Evolutionary conservation across 1,140 invertebrate species (phyloP), one percentile per base, ranked within the genome.

Genomic region (Drosophila malerkotliana): DNA sequence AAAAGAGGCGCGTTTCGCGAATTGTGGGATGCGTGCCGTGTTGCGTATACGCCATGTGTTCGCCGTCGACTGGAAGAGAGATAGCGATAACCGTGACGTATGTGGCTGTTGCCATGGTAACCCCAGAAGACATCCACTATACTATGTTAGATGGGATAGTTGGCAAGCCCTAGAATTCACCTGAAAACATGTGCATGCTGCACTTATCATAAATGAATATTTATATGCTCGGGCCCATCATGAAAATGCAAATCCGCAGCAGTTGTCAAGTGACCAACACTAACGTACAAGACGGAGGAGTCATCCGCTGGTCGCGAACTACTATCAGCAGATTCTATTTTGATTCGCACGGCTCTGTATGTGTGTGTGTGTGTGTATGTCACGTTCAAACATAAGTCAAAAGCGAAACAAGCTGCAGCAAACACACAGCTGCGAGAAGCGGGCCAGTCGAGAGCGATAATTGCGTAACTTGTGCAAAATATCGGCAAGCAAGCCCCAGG

Each of bases 381-480:
- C 14, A 64, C 60, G 60, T 67, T 68, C 66, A 69, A 69, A 69
- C 66, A 69, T 56, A 47, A 47, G 21, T 7, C 9, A 21, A 69
- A 67, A 69, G 56, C 63, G 32, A 49, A 69, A 41, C 66, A 69
- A 32, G 52, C 66, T 48, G 58, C 52, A 74, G 58, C 28, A 51
- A 21, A 21, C 21, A 21, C 21, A 34, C 60, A 72, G 45, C 62
- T 7, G 15, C 24, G 21, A 52, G 37, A 15, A 30, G 47, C 28
- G 45, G 48, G 52, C 26, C 69, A 61, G 44, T 26, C 28, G 55
- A 77, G 60, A 72, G 82, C 75, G 75, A 68, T 72, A 83, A 76
- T 87, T 87, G 83, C 82, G 82, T 87, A 87, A 87, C 72, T 58
- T 67, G 56, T 67, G 71, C 69, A 75, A 74, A 82, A 80, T 61